A percentile compares a stretch with the other conserved stretches of the same genome.
Conservation (phyloP, 92 coral and sea anemone species). For the Anthopleura xanthogrammica region DNA sequence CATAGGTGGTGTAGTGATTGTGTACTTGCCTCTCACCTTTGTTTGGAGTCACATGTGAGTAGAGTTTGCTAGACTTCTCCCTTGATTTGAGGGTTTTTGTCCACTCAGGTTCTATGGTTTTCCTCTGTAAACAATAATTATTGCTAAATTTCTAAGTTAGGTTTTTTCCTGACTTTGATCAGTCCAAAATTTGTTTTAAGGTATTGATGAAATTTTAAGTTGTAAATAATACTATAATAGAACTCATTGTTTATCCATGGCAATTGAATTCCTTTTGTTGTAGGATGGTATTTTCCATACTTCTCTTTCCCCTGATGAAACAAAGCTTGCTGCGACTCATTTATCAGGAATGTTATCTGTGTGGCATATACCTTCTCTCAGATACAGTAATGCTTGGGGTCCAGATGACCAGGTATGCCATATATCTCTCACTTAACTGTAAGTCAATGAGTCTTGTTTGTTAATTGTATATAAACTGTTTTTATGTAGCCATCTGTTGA, state of each 20-base stretch:
- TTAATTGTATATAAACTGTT: background rate
- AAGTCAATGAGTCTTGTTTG: background rate
- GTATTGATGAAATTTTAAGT: too few relatives aligned
- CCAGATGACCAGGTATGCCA: constrained; percentile 66
- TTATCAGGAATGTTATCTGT: constrained; percentile 77
- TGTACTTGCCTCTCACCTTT: too few relatives aligned
- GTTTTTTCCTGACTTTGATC: too few relatives aligned
- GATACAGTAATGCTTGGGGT: constrained; percentile 69
- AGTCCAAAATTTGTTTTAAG: too few relatives aligned
- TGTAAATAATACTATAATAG: too few relatives aligned
- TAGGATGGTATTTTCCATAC: constrained; percentile 82
- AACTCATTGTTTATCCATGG: too few relatives aligned
- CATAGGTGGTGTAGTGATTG: background rate
- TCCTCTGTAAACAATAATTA: too few relatives aligned
- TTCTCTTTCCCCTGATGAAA: constrained; percentile 79
- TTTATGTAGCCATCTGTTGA: constrained; percentile 55
- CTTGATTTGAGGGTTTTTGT: too few relatives aligned
- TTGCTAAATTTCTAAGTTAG: too few relatives aligned
- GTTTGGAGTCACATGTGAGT: too few relatives aligned
- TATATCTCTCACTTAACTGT: background rate
- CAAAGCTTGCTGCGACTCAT: constrained; percentile 73
- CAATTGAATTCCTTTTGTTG: background rate
- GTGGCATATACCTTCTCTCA: constrained; percentile 92
- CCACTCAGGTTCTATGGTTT: too few relatives aligned
- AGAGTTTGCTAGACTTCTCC: too few relatives aligned